Base-by-base conservation (phyloP, 1,140 invertebrate species). In the Spodoptera litura region DNA sequence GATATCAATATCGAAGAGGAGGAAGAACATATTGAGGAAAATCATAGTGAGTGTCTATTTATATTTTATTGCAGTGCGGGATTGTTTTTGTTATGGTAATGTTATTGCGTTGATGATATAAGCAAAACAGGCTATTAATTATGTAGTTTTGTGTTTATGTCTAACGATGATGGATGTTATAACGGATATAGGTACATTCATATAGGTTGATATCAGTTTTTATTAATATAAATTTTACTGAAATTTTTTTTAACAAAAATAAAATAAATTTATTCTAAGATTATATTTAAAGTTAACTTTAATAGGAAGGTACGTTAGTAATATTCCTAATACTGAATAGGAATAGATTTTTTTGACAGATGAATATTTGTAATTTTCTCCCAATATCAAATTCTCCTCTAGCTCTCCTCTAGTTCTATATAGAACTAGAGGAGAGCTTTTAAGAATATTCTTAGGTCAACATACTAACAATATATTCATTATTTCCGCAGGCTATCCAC, bases 1-100 rank as follows among this genome's bases (percentile, higher is more conserved):
- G 93, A 93, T 88, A 90, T 93, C 64, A 92, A 93, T 81, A 91
- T 93, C 25, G 92, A 94, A 74, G 93, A 94, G 76, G 93, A 94
- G 20, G 93, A 94, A 78, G 91, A 94, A 74, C 89, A 91, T 70
- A 90, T 90, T 70, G 92, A 92, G 71, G 89, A 90, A 38, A 93
- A 87, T 86, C 89, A 92, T 79, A 91, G 93, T 93, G 79, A 89
- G 93, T 91, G 38, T 77, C 10, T 75, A 56, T 31, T 11, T 68
- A 51, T 79, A 27, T 15, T 59, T 75, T 59, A 27, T 59, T 59
- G 56, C 27, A 15, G 20, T 83, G 13, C 27, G 15, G 15, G 35
- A 31, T 78, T 66, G 20, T 66, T 71, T 79, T 73, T 70, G 49
- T 80, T 71, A 70, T 74, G 12, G 15, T 31, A 49, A 44, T 73